phyloP scores from a whole-genome alignment of 1,140 invertebrate genomes.

The Platorchestia sp. region DNA sequence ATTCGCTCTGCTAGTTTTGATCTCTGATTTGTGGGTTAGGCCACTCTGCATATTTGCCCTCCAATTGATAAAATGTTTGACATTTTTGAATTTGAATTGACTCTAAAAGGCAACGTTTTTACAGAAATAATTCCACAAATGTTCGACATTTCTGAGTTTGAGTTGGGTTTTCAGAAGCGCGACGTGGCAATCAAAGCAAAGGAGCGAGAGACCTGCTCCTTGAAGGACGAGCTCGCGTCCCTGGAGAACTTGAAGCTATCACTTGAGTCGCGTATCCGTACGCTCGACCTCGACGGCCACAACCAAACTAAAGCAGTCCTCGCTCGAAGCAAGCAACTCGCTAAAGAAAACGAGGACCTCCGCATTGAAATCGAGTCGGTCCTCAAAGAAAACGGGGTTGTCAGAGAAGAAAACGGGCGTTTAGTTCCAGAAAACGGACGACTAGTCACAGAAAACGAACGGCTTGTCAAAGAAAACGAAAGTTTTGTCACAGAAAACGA shows the following conservation, averaged over 20 bases:
- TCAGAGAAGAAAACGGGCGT: neutral
- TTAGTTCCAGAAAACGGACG: neutral
- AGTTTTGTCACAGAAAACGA: neutral
- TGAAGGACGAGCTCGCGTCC: neutral
- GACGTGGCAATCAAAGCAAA: neutral
- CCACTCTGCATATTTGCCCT: no score
- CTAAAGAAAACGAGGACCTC: neutral
- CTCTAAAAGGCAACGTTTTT: no score
- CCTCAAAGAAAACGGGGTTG: neutral
- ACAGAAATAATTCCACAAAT: no score
- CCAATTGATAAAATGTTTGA: no score
- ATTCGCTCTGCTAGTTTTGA: no score
- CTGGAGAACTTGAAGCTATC: neutral
- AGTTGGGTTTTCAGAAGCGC: neutral
- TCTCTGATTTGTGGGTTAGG: no score
- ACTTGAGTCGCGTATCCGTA: neutral
- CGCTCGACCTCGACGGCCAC: neutral
- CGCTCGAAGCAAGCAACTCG: neutral
- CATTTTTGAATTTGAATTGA: no score
- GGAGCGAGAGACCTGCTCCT: neutral
- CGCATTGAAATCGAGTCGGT: neutral
- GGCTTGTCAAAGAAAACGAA: neutral
- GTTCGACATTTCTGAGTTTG: no score
- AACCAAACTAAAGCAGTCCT: conserved; percentile 12
- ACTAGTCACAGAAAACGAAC: neutral